These are phyloP conservation scores for Ladona fulva DNA, from an alignment of 1,140 invertebrate genomes.

Conservation along the genomic window DNA sequence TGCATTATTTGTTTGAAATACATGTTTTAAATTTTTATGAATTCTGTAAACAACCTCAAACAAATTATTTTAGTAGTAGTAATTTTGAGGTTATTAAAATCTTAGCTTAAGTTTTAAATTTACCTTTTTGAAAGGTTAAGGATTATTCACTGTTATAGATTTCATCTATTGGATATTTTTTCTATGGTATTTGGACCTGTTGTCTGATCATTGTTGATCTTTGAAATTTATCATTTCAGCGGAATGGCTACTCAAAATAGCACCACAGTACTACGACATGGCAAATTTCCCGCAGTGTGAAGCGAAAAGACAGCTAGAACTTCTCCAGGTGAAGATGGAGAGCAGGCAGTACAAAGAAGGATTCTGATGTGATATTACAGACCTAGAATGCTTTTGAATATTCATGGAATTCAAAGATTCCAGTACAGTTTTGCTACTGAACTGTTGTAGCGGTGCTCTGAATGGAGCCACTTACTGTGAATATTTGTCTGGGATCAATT, in stretches of 20 bases:
- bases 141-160: not conserved
- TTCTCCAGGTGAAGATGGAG: slow-evolving; percentile 71
- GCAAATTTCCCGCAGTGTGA: slow-evolving; percentile 97
- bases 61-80: too few relatives aligned
- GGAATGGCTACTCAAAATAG: slow-evolving; percentile 88
- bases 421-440: too few relatives aligned
- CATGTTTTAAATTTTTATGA: too few relatives aligned
- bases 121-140: not conserved
- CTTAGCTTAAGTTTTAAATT: slow-evolving; percentile 12
- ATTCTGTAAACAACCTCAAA: too few relatives aligned
- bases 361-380: slow-evolving; percentile 45
- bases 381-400: too few relatives aligned
- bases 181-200: not conserved
- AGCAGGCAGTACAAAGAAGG: slow-evolving; percentile 80
- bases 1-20: too few relatives aligned
- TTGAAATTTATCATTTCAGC: slow-evolving; percentile 47
- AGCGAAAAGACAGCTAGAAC: slow-evolving; percentile 85
- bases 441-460: too few relatives aligned
- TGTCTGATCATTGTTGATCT: slow-evolving; percentile 19
- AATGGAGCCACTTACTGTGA: too few relatives aligned
- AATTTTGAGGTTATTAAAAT: slow-evolving; percentile 20
- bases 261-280: slow-evolving; percentile 97
- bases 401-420: too few relatives aligned
- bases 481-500: too few relatives aligned
- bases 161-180: not conserved